Evolutionary conservation across 2,113 vertebrate species (phyloP).

Genomic region (Nanorana parkeri): DNA sequence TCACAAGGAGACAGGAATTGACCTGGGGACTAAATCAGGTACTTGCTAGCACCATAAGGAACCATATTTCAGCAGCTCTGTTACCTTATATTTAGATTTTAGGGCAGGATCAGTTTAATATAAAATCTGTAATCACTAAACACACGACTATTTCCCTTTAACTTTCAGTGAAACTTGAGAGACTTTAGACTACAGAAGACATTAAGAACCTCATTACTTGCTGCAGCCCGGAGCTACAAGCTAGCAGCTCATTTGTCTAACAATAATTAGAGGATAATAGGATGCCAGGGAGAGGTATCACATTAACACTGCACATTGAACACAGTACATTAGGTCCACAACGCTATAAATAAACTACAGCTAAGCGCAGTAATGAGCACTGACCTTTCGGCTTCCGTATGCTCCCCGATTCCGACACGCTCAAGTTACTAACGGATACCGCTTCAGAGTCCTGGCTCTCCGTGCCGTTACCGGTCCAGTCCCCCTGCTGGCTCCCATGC

Average conservation of each 20-base stretch:
- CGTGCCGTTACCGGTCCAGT: slow-evolving; percentile 75
- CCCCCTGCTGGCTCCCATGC: slow-evolving; percentile 53
- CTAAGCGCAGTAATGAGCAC: neutral
- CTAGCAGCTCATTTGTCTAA: neutral
- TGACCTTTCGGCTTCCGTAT: slow-evolving; percentile 92
- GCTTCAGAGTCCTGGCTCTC: slow-evolving; percentile 78
- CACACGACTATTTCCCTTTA: too few species aligned
- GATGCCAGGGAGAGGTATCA: neutral
- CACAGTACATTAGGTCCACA: neutral
- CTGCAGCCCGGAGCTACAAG: neutral
- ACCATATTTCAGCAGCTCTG: too few species aligned
- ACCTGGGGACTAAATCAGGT: too few species aligned
- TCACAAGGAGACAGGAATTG: too few species aligned
- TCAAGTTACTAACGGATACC: slow-evolving; percentile 85
- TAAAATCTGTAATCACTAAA: too few species aligned
- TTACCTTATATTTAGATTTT: too few species aligned
- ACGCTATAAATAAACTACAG: neutral
- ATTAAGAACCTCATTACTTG: too few species aligned
- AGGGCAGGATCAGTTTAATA: too few species aligned
- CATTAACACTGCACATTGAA: neutral
- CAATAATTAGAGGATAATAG: neutral
- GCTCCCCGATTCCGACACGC: slow-evolving; percentile 79
- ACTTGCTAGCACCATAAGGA: too few species aligned
- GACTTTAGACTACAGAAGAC: too few species aligned
- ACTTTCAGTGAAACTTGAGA: too few species aligned